Evolutionary conservation across 1,140 invertebrate genomes (phyloP), one percentile per base, ranked within the genome.

Genomic region (Eulimnadia texana): DNA sequence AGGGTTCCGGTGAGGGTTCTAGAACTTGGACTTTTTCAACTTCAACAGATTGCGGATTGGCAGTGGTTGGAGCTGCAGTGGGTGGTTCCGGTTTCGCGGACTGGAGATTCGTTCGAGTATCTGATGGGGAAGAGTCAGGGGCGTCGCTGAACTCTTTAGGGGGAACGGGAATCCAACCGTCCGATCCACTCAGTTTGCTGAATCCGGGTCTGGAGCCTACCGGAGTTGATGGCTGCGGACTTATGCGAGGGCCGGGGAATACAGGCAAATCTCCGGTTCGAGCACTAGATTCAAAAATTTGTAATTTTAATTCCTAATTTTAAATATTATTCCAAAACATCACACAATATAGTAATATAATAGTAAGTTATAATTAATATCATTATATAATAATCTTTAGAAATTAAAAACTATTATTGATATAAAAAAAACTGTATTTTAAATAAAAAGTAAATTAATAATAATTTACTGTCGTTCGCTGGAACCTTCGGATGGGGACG

Each of bases 91-190:
- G 11, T 54, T 50, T 20, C n/a, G n/a, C n/a, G n/a, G 52, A 25
- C 53, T 75, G 71, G 0, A 77, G 72, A 62, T 70, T 71, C 0
- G 75, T 13, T 84, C 74, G 13, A 80, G 74, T 71, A 54, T 76
- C 70, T 19, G 55, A 42, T 50, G 47, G 10, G 11, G 56, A 11
- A 49, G 56, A 9, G 52, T n/a, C n/a, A 47, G 55, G 22, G 9
- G 23, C 27, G 27, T 27, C 24, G 24, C 22, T 55, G 33, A 42
- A 42, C 16, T 42, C 33, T 25, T 24, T 51, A 2, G 64, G 60
- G 13, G 54, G 19, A 2, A 58, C 33, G 3, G 63, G 62, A 13
- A 60, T 60, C 57, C 57, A 63, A 3, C 57, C 56, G 20, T 58
- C 57, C 47, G 11, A 61, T 10, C 60, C 60, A 16, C 53, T 54